These are phyloP conservation scores for Drosophila eohydei DNA, from an alignment of 2,888 invertebrate species.

Conservation along the genomic window DNA sequence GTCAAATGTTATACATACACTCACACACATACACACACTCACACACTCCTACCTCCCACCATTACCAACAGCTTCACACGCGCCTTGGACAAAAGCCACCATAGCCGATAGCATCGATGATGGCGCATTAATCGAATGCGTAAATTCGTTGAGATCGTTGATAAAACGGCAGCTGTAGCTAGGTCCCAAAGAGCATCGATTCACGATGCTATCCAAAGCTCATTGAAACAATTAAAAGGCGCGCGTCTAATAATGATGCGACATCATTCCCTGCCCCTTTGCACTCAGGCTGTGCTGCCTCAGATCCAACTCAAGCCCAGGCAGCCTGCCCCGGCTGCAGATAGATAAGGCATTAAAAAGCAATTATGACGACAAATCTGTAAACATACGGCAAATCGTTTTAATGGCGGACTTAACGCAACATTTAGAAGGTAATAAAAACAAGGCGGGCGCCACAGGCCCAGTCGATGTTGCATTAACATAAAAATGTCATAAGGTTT, in stretches of 20 bases:
- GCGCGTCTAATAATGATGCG: constrained; percentile 62
- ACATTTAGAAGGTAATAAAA: constrained; percentile 80
- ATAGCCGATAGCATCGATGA: constrained; percentile 23
- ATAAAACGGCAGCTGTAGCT: constrained; percentile 47
- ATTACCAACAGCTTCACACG: constrained; percentile 31
- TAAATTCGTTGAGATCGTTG: constrained; percentile 61
- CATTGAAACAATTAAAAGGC: constrained; percentile 74
- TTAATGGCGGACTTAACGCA: constrained; percentile 81
- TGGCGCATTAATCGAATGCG: constrained; percentile 65
- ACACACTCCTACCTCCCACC: constrained; percentile 14
- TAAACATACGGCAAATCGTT: constrained; percentile 80
- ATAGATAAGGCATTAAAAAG: constrained; percentile 82
- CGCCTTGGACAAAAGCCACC: constrained; percentile 30
- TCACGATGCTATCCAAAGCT: constrained; percentile 64
- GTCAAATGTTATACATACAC: constrained; percentile 41
- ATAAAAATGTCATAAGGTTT: constrained; percentile 82
- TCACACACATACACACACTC: constrained; percentile 46
- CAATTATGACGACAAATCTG: constrained; percentile 83
- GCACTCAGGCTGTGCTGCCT: background rate
- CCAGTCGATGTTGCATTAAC: constrained; percentile 71
- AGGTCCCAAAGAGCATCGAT: constrained; percentile 13
- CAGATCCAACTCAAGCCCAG: constrained; percentile 2
- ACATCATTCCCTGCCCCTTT: background rate
- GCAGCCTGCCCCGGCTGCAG: constrained; percentile 25
- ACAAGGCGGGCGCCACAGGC: constrained; percentile 55